Base-by-base conservation (phyloP, 2,888 invertebrate species). In the Andrena marginata region DNA sequence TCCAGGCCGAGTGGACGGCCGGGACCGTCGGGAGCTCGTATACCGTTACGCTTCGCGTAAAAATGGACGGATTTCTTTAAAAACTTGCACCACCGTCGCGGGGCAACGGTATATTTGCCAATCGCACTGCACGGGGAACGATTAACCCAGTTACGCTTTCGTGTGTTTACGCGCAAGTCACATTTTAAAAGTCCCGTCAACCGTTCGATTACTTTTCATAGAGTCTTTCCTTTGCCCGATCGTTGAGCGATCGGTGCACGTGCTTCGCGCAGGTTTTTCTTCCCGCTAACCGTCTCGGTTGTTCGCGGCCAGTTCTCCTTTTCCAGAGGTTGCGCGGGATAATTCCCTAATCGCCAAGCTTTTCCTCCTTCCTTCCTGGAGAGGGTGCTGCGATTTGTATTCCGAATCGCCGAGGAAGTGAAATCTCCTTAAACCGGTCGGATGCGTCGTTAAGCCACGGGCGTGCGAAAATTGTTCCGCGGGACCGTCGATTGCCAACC, bases 391-490 rank as follows among this genome's bases (percentile, higher is more conserved):
- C 84, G 76, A 89, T 91, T 89, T 87, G 86, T 89, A 91, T 89
- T 89, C 90, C 83, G 80, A 81, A 85, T 84, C 68, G 81, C 82
- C 76, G 87, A 26, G 90, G 88, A 90, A 91, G 90, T 89, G 90
- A 90, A 91, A 90, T 86, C 85, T 56, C 56, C 23, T 80, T 74
- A 84, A 84, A 86, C 73, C 84, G 86, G 73, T 77, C 70, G 71
- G 82, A 80, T 80, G 71, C 62, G 85, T 88, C 85, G 88, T 89
- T 82, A 84, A 63, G 79, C 80, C 72, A 71, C 84, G 82, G 78
- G 86, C 89, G 91, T 90, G 88, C 89, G 87, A 91, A 91, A 90
- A 90, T 88, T 70, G 78, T 82, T 64, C 73, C 64, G 64, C 77
- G 56, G 33, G 78, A 54, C 33, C 62, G 20, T 4, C 68, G 20